phyloP scores from a whole-genome alignment of 2,113 vertebrate genomes.

The Donacobius atricapilla region DNA sequence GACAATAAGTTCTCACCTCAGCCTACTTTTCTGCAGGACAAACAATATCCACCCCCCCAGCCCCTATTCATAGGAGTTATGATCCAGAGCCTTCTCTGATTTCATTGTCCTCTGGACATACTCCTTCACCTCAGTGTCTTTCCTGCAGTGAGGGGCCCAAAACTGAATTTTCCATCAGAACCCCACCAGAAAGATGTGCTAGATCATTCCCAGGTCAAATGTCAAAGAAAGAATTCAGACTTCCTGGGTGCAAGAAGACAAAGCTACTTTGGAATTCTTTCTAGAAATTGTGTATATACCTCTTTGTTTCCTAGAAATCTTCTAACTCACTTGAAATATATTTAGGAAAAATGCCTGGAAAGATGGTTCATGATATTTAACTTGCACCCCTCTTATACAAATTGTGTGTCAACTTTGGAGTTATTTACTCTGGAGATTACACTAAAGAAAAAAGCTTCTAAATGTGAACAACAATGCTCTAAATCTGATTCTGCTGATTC shows the following conservation, averaged over 20 bases:
- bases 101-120: too few relatives aligned
- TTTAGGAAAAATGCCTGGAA: neutral
- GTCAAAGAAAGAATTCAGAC: neutral
- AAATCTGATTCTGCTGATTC: neutral
- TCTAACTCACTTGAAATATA: neutral
- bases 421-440: neutral
- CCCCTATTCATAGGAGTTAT: too few relatives aligned
- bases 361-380: neutral
- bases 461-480: neutral
- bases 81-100: too few relatives aligned
- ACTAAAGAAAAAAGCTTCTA: neutral
- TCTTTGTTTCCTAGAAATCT: neutral
- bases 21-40: too few relatives aligned
- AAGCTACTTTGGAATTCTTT: neutral
- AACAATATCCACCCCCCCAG: too few relatives aligned
- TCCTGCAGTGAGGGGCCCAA: too few relatives aligned
- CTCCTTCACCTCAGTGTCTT: too few relatives aligned
- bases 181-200: neutral
- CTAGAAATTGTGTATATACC: neutral
- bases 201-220: neutral
- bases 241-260: neutral
- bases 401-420: neutral
- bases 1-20: too few relatives aligned
- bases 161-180: neutral
- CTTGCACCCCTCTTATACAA: accelerated